Percentiles rank a stretch among this genome's conserved stretches.
These are phyloP conservation scores for Lycaena phlaeas DNA, from an alignment of 2,888 invertebrate species.

Conservation along the genomic window DNA sequence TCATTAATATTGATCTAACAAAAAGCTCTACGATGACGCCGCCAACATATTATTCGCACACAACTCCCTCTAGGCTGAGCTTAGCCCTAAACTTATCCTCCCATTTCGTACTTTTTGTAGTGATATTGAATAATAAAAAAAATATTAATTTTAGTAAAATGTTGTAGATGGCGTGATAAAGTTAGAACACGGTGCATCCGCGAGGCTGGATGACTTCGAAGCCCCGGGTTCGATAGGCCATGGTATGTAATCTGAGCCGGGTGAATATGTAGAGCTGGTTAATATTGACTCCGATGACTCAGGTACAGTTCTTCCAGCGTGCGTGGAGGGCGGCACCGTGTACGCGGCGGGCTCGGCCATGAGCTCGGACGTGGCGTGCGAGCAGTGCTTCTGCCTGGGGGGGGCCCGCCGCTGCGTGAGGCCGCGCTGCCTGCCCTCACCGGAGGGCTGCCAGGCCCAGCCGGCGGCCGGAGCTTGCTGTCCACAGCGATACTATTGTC, in stretches of 20 bases:
- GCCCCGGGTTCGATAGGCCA: conserved; percentile 29
- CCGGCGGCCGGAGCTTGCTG: conserved; percentile 81
- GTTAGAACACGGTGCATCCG: conserved; percentile 35
- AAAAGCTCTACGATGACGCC: too few relatives aligned
- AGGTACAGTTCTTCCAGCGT: conserved; percentile 68
- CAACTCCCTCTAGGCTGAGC: too few relatives aligned
- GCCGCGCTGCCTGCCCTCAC: conserved; percentile 84
- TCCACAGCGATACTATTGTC: conserved; percentile 84
- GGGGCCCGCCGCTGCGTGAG: conserved; percentile 83
- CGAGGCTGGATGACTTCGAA: conserved; percentile 29
- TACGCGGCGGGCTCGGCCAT: conserved; percentile 89
- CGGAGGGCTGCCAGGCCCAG: conserved; percentile 79
- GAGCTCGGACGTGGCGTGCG: conserved; percentile 83
- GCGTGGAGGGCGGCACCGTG: conserved; percentile 79
- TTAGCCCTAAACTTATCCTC: too few relatives aligned
- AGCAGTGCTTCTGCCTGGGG: conserved; percentile 88
- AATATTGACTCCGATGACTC: too few relatives aligned
- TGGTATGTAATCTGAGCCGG: conserved; percentile 28
- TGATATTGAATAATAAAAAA: too few relatives aligned
- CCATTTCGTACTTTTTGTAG: too few relatives aligned
- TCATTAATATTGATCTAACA: too few relatives aligned
- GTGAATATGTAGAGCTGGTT: too few relatives aligned
- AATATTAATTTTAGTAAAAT: too few relatives aligned
- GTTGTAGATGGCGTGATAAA: conserved; percentile 40
- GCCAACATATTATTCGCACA: too few relatives aligned